Evolutionary conservation across 2,888 invertebrate species (phyloP), one percentile per base, ranked within the genome.

Genomic region (Tolmerus cingulatus): DNA sequence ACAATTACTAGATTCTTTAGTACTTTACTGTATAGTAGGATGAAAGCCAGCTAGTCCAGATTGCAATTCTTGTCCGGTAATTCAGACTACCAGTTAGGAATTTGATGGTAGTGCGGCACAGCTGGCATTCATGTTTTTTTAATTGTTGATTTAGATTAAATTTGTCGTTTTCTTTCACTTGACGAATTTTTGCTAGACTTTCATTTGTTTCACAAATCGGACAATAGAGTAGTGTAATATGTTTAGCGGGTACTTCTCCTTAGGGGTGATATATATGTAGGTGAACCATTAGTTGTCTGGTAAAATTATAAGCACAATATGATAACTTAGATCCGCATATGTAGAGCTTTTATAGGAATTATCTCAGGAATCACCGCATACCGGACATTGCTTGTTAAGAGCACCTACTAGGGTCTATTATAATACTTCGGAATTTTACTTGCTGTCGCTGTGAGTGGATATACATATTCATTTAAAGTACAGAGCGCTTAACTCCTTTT

Each of bases 351-450:
- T 66, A 66, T 66, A 66, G 27, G 23, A 66, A 66, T 66, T 66
- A 66, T 66, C 66, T 66, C 27, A 66, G 66, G 66, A 66, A 27
- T 14, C 66, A 66, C 27, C 19, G 40, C 84, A 84, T 86, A 87
- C 87, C 87, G 87, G 87, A 87, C 87, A 86, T 87, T 37, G 81
- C 87, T 87, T 86, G 87, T 87, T 87, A 87, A 87, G 86, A 46
- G 19, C 57, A 77, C 19, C 34, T 27, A 66, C 37, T 40, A 40
- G 23, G 23, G 12, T 27, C 27, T 19, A 66, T 66, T 66, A 23
- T 66, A 66, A 66, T 66, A 66, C 66, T 27, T 84, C 37, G 5
- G 14, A 55, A n/a, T 82, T 82, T 57, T 57, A 55, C 57, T 34
- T 9, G 55, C 43, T 14, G n/a, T 16, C 14, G 34, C 57, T 23